Conservation (phyloP, 2,888 invertebrate genomes). For the Orchesellides sinensis region DNA sequence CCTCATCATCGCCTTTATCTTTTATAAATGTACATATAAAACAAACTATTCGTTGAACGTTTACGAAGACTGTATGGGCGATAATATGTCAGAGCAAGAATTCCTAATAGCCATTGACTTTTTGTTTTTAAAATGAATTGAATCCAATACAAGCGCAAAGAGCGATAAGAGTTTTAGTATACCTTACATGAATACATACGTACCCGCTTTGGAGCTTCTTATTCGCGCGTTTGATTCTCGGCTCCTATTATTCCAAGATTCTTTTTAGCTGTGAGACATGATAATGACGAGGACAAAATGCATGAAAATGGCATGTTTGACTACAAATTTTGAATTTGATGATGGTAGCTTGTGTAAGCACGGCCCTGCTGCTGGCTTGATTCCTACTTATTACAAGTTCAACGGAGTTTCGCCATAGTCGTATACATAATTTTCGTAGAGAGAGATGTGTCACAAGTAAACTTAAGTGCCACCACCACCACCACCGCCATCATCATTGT, state of each 20-base stretch:
- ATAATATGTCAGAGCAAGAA: slow-evolving; percentile 6
- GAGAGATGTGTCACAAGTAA: slow-evolving; percentile 20
- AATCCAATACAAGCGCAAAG: neutral
- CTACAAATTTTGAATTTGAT: slow-evolving; percentile 35
- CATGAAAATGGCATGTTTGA: slow-evolving; percentile 52
- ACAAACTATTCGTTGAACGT: no score
- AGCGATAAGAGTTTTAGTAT: neutral
- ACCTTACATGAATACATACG: neutral
- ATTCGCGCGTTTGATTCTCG: neutral
- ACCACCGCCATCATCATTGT: slow-evolving; percentile 31
- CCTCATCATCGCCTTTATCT: slow-evolving; percentile 14
- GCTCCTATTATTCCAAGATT: neutral
- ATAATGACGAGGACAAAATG: neutral
- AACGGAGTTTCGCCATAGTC: no score
- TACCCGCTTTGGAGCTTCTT: neutral
- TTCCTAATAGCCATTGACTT: slow-evolving; percentile 41
- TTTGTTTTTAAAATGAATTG: slow-evolving; percentile 14
- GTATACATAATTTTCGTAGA: slow-evolving; percentile 5
- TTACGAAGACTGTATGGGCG: slow-evolving; percentile 3
- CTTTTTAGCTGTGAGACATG: slow-evolving; percentile 31
- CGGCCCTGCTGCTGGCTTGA: neutral
- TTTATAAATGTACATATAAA: no score
- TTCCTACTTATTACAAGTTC: no score
- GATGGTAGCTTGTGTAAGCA: slow-evolving; percentile 6
- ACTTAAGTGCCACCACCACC: slow-evolving; percentile 16